Evolutionary conservation across 2,888 invertebrate genomes (phyloP).

Genomic region (Priocnemis perturbator): DNA sequence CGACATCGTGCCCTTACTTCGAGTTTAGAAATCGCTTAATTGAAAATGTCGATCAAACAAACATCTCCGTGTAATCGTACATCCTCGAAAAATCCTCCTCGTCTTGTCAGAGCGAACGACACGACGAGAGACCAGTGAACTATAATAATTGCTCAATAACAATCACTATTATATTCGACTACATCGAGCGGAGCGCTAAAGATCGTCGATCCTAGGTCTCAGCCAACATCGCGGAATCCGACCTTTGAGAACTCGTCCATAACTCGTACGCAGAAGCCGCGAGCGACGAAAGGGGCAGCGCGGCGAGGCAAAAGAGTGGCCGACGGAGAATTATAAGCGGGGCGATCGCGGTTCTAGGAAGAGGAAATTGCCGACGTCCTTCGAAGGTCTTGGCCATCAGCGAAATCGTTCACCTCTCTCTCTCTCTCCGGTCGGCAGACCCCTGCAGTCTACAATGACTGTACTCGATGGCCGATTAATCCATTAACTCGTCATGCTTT

Average conservation of each 20-base stretch:
- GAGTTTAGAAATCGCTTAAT: too few species aligned
- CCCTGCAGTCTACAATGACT: constrained; percentile 21
- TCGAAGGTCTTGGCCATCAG: constrained; percentile 59
- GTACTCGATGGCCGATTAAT: constrained; percentile 60
- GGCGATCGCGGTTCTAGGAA: constrained; percentile 30
- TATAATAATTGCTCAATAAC: too few species aligned
- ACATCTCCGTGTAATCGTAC: too few species aligned
- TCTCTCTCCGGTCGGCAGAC: not conserved
- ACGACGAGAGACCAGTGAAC: too few species aligned
- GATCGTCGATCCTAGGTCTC: not conserved
- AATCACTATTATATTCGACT: too few species aligned
- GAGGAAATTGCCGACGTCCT: constrained; percentile 50
- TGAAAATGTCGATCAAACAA: too few species aligned
- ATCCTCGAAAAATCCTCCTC: too few species aligned
- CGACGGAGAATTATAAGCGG: constrained; percentile 43
- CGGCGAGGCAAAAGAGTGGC: constrained; percentile 22
- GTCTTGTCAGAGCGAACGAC: too few species aligned
- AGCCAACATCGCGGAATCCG: constrained; percentile 7
- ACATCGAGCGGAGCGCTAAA: too few species aligned
- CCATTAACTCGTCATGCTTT: constrained; percentile 62
- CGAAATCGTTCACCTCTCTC: constrained; percentile 28
- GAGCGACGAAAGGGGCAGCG: constrained; percentile 6
- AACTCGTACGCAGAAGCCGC: not conserved
- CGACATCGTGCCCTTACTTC: too few species aligned
- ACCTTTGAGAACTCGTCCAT: constrained; percentile 19